Percentiles rank a stretch among this genome's conserved stretches.
phyloP scores from a whole-genome alignment of 2,888 invertebrate genomes.

The Eristalis arbustorum region DNA sequence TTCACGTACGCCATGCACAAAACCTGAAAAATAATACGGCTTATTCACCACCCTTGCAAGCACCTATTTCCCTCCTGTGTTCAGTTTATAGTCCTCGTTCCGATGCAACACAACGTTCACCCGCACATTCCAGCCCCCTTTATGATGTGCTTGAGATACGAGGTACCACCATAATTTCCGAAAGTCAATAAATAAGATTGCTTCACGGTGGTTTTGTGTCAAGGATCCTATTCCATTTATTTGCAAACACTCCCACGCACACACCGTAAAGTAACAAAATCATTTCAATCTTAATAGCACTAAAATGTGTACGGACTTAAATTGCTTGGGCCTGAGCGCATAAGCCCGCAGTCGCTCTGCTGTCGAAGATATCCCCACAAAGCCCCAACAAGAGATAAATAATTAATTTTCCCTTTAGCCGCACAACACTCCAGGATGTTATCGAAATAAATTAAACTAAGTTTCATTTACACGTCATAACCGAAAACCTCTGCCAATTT shows the following conservation, averaged over 20 bases:
- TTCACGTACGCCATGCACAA: too few species aligned
- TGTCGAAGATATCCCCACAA: background rate
- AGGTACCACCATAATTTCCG: background rate
- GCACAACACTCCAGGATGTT: background rate
- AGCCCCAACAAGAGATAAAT: background rate
- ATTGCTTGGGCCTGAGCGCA: background rate
- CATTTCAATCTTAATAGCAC: background rate
- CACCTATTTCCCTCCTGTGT: too few species aligned
- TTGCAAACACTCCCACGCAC: background rate
- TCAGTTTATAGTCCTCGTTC: background rate
- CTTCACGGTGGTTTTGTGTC: background rate
- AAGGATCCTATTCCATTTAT: background rate
- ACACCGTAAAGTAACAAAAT: background rate
- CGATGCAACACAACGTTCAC: background rate
- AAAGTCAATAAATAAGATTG: background rate
- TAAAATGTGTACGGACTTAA: background rate
- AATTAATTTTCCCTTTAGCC: background rate
- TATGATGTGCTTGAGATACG: background rate
- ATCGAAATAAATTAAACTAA: background rate
- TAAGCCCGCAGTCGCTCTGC: background rate
- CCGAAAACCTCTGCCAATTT: background rate
- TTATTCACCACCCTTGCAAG: too few species aligned
- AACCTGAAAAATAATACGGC: too few species aligned
- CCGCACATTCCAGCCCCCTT: background rate
- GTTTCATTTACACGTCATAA: background rate